Conservation (phyloP, 2,797 vertebrate species). For the Saxicola maurus region DNA sequence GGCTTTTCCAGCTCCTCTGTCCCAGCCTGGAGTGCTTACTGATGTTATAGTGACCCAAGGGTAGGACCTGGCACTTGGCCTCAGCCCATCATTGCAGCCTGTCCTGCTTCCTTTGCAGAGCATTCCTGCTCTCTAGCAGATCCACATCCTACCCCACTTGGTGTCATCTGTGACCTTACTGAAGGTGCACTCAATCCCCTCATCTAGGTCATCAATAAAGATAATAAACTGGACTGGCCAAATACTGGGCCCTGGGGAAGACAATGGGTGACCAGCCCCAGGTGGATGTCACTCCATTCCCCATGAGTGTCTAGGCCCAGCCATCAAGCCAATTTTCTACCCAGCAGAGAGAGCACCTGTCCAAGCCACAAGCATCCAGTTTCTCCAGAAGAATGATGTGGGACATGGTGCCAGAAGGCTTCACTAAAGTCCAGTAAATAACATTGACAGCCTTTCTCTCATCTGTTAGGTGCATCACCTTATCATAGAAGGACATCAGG, state of each 20-base stretch:
- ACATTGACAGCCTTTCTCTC: not conserved
- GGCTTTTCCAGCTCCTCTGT: not conserved
- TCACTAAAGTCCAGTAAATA: not conserved
- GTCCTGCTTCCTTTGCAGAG: not conserved
- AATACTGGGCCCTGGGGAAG: not conserved
- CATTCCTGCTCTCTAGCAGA: not conserved
- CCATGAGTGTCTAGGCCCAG: not conserved
- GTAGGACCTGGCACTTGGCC: not conserved
- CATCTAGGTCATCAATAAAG: not conserved
- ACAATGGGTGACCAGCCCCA: fast-evolving
- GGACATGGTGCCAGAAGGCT: not conserved
- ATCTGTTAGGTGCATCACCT: not conserved
- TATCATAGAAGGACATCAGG: not conserved
- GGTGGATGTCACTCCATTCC: not conserved
- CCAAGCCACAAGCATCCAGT: not conserved
- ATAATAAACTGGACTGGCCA: not conserved
- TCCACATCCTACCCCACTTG: not conserved
- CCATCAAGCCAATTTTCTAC: not conserved
- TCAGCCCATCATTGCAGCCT: not conserved
- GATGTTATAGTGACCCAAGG: not conserved
- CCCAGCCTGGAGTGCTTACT: not conserved
- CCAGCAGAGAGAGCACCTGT: not conserved
- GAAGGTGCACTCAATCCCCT: not conserved
- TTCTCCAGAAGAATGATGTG: not conserved
- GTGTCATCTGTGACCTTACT: not conserved